Base-by-base conservation (phyloP, 2,888 invertebrate species). In the Acrobasis repandana region DNA sequence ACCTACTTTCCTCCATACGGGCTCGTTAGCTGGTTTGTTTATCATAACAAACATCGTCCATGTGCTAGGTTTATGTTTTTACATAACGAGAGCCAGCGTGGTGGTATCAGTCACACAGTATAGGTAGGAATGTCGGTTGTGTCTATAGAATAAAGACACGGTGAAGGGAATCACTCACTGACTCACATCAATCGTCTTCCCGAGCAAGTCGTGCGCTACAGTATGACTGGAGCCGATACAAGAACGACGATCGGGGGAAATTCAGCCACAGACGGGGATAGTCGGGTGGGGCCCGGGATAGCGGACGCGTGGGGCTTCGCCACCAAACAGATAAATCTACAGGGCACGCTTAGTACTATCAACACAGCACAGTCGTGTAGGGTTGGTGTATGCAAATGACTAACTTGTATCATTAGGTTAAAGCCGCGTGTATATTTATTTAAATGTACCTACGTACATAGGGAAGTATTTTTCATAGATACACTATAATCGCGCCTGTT, bases 221-320 rank as follows among this genome's bases (percentile, higher is more conserved):
- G 10, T 36, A 15, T 36, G 10, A 36, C 34, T 18, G 18, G 36
- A 38, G 15, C 9, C 20, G 20, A 49, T 54, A 38, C 36, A 2
- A 18, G 18, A 54, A 10, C 54, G 38, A 54, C 54, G 54, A 54
- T 14, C 18, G 54, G 43, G 54, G 54, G 38, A 54, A 38, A 54
- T 16, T 52, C 34, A 52, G 52, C 34, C 52, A 52, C 18, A 38
- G 18, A 36, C 20, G 9, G 36, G 9, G 36, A 3, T 16, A 18
- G 36, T 54, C 50, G 50, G 52, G 16, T 36, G 34, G 52, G 52
- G 36, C 36, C 52, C 54, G 54, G 54, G 36, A 38, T 9, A 54
- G 38, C 52, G 52, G 36, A 43, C 54, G 43, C 38, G 43, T 33
- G 38, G 54, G 54, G 5, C 11, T 18, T 36, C 11, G 54, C 38